Conservation (phyloP, 2,888 invertebrate genomes). For the Drosophila buzzatii region DNA sequence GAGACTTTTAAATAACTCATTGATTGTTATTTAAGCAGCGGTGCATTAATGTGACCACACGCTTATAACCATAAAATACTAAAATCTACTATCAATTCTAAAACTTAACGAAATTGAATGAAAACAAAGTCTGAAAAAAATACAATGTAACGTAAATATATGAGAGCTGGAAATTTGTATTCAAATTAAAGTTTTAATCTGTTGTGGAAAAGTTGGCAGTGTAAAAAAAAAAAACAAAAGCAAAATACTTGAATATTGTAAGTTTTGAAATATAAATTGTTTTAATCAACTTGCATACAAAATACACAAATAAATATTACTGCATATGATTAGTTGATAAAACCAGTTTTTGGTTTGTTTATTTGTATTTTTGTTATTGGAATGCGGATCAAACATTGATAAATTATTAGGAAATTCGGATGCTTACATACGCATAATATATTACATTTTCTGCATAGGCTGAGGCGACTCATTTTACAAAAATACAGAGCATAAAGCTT, state of each 20-base stretch:
- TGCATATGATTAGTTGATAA: neutral
- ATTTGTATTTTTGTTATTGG: neutral
- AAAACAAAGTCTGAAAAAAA: neutral
- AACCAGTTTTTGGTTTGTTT: neutral
- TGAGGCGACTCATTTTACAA: neutral
- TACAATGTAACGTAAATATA: neutral
- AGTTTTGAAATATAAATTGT: neutral
- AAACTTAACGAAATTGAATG: neutral
- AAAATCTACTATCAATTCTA: constrained; percentile 4
- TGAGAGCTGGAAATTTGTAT: neutral
- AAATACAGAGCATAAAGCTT: constrained; percentile 11
- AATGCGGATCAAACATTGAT: neutral
- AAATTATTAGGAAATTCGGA: neutral
- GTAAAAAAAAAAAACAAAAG: neutral
- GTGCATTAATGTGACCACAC: constrained; percentile 40
- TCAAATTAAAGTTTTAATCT: neutral
- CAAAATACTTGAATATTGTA: neutral
- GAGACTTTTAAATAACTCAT: constrained; percentile 53
- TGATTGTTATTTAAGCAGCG: constrained; percentile 66
- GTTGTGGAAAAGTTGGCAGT: neutral
- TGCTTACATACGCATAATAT: neutral
- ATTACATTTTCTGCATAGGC: neutral
- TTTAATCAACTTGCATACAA: neutral
- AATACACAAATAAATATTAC: neutral
- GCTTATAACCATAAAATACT: constrained; percentile 4